Percentiles rank a stretch among this genome's conserved stretches.
phyloP scores from a whole-genome alignment of 1,140 invertebrate species.

The Cydia amplana region DNA sequence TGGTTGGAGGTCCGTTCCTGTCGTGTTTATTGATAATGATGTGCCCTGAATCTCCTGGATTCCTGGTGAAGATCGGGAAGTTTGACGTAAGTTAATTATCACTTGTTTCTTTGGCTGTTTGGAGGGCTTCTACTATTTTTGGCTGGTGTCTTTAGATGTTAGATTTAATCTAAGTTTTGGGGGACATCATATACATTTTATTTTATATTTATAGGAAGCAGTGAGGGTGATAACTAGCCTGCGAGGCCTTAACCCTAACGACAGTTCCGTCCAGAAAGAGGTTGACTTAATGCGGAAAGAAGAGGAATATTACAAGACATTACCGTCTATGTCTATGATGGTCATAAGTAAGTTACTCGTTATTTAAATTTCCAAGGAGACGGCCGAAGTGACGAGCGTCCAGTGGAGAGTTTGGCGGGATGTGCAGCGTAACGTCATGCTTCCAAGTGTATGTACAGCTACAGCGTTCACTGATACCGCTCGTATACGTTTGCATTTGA shows the following conservation, averaged over 20 bases:
- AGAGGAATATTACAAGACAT: constrained; percentile 41
- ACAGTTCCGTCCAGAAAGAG: constrained; percentile 47
- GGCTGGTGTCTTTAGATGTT: not conserved
- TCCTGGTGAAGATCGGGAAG: constrained; percentile 64
- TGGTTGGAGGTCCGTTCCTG: constrained; percentile 55
- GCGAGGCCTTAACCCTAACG: constrained; percentile 40
- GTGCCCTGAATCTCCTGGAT: constrained; percentile 75
- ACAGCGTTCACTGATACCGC: no score
- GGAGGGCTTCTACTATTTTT: not conserved
- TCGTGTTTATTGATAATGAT: constrained; percentile 64
- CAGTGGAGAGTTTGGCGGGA: no score
- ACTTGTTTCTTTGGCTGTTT: not conserved
- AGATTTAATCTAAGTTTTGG: no score
- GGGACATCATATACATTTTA: not conserved
- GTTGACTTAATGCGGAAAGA: constrained; percentile 41
- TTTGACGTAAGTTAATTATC: constrained; percentile 54
- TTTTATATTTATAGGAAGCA: constrained; percentile 45
- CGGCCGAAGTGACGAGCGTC: no score
- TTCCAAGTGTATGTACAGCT: no score
- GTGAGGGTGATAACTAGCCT: constrained; percentile 38
- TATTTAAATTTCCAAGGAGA: not conserved
- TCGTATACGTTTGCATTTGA: no score
- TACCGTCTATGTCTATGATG: constrained; percentile 40
- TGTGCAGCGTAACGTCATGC: no score
- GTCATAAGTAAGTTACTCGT: constrained; percentile 45